These are phyloP conservation scores for Sericinus montela DNA, from an alignment of 2,888 invertebrate species.

Conservation along the genomic window DNA sequence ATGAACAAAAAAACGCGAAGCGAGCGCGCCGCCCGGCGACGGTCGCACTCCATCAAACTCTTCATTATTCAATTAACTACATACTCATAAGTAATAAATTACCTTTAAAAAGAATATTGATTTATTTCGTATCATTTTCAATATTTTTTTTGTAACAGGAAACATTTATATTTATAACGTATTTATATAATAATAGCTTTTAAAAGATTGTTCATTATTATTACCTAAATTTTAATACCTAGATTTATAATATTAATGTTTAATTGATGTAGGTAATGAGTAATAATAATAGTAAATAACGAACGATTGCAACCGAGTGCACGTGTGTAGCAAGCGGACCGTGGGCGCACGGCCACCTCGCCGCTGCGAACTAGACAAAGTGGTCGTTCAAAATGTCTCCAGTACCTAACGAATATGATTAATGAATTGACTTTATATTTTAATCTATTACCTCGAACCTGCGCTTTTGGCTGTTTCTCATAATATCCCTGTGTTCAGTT, in stretches of 20 bases:
- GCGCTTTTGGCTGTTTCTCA: slow-evolving; percentile 71
- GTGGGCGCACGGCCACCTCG: slow-evolving; percentile 30
- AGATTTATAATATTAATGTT: slow-evolving; percentile 78
- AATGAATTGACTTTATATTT: slow-evolving; percentile 78
- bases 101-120: slow-evolving; percentile 78
- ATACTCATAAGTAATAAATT: slow-evolving; percentile 78
- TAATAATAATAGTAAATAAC: slow-evolving; percentile 74
- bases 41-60: slow-evolving; percentile 68
- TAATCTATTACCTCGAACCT: slow-evolving; percentile 76
- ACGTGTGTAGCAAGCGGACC: slow-evolving; percentile 55
- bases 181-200: slow-evolving; percentile 80
- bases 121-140: slow-evolving; percentile 79
- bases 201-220: slow-evolving; percentile 80
- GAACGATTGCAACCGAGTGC: slow-evolving; percentile 71
- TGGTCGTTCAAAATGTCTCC: slow-evolving; percentile 63
- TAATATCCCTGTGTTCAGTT: slow-evolving; percentile 74
- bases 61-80: slow-evolving; percentile 78
- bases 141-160: slow-evolving; percentile 80
- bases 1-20: slow-evolving; percentile 65
- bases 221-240: slow-evolving; percentile 80
- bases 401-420: slow-evolving; percentile 76
- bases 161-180: slow-evolving; percentile 81
- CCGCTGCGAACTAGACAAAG: slow-evolving; percentile 59
- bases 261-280: slow-evolving; percentile 78
- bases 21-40: slow-evolving; percentile 63